Conservation (phyloP, 2,888 invertebrate species). For the Lasioglossum villosulum region DNA sequence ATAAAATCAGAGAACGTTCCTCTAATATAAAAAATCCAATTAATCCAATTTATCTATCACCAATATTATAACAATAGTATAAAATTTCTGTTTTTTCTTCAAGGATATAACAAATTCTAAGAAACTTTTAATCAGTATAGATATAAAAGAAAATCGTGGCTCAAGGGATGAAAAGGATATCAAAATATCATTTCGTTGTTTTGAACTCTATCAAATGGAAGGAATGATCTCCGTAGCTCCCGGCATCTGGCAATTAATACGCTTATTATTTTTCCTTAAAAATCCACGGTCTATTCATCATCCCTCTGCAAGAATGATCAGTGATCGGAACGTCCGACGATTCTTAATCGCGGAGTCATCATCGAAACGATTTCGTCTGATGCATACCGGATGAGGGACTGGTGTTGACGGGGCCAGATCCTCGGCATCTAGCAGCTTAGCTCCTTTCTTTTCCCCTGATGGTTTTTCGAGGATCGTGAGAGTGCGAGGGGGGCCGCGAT, state of each 20-base stretch:
- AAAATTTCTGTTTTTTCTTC: no score
- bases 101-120: no score
- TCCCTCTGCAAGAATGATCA: background rate
- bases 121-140: background rate
- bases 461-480: constrained; percentile 63
- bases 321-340: background rate
- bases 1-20: background rate
- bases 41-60: no score
- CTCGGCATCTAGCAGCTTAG: constrained; percentile 1
- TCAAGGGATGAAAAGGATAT: no score
- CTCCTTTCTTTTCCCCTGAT: constrained; percentile 33
- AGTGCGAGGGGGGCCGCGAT: constrained; percentile 66
- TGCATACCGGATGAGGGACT: background rate
- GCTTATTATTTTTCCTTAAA: background rate
- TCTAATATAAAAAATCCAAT: no score
- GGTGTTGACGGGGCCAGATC: background rate
- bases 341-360: background rate
- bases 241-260: background rate
- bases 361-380: background rate
- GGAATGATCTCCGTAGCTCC: background rate
- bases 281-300: background rate
- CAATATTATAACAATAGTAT: no score
- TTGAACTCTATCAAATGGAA: background rate
- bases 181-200: no score
- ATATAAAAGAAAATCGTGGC: no score